Base-by-base conservation (phyloP, 2,888 invertebrate genomes). In the Tholera decimalis region DNA sequence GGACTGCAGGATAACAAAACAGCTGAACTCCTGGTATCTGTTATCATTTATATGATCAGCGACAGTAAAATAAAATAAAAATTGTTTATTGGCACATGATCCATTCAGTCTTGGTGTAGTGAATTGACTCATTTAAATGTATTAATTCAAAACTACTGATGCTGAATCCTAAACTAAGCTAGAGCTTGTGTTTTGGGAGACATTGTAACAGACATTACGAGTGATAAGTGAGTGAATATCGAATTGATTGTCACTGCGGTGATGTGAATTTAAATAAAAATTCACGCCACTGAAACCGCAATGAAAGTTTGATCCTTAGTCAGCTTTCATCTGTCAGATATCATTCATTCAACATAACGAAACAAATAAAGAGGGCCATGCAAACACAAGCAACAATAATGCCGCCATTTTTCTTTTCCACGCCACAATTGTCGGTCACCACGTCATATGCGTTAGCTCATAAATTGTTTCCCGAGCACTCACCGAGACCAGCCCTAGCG, bases 391-490 rank as follows among this genome's bases (percentile, higher is more conserved):
- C 41, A 33, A 44, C 33, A 60, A 50, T 73, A 28, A 30, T 15
- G 26, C n/a, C 15, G 9, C 49, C 18, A 55, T 73, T 66, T 76
- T 69, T 69, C 44, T 63, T 62, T 67, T 53, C 39, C 26, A 24
- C 24, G 11, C 33, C 30, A 60, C 73, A 75, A 60, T 58, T 63
- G 37, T 50, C 46, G 60, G 65, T 58, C 47, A 74, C 58, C 58
- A 49, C 54, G 76, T 65, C 67, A 47, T 50, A 44, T 26, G 51
- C 41, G 46, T 63, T 22, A 18, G 62, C 66, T 77, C 73, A 63
- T 81, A 83, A 81, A 79, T 80, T 71, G 58, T 67, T 62, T 41
- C 41, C 39, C 57, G 68, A 65, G 68, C 73, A 64, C 78, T 82
- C 78, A 49, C 26, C 46, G 47, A 46, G 35, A 50, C 70, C 55